Percentiles rank a stretch among this genome's conserved stretches.
Evolutionary conservation across 2,888 invertebrate species (phyloP).

Genomic region (Suillia variegata): DNA sequence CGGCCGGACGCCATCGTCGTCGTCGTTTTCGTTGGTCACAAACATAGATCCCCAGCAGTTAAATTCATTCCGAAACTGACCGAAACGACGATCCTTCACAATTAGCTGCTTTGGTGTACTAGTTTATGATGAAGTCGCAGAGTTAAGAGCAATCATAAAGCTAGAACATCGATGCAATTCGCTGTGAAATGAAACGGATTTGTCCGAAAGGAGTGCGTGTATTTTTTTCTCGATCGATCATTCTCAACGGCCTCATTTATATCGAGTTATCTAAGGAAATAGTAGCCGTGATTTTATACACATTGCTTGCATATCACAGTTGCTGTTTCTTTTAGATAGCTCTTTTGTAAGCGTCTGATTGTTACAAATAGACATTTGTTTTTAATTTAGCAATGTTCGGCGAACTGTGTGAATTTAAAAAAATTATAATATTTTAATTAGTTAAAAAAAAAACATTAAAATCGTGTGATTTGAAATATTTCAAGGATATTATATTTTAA

Average conservation of each 20-base stretch:
- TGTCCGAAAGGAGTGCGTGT: not conserved
- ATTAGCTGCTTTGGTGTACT: constrained; percentile 58
- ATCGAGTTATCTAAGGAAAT: constrained; percentile 62
- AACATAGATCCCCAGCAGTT: not conserved
- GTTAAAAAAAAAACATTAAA: no score
- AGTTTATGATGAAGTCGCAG: constrained; percentile 49
- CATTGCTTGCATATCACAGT: constrained; percentile 57
- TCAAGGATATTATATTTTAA: no score
- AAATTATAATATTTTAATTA: no score
- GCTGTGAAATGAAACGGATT: constrained; percentile 34
- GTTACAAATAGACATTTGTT: no score
- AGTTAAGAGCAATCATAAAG: constrained; percentile 57
- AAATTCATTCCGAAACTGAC: not conserved
- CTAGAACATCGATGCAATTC: constrained; percentile 58
- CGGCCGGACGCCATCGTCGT: no score
- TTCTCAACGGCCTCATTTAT: constrained; percentile 39
- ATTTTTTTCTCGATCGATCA: not conserved
- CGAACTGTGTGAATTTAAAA: no score
- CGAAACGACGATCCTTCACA: constrained; percentile 29
- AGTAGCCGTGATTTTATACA: constrained; percentile 60
- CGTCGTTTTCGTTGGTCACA: no score
- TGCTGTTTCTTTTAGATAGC: constrained; percentile 62
- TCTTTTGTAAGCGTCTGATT: constrained; percentile 56
- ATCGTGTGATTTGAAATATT: no score
- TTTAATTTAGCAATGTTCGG: no score